phyloP scores from a whole-genome alignment of 2,797 vertebrate species.

The Meda fulgida region DNA sequence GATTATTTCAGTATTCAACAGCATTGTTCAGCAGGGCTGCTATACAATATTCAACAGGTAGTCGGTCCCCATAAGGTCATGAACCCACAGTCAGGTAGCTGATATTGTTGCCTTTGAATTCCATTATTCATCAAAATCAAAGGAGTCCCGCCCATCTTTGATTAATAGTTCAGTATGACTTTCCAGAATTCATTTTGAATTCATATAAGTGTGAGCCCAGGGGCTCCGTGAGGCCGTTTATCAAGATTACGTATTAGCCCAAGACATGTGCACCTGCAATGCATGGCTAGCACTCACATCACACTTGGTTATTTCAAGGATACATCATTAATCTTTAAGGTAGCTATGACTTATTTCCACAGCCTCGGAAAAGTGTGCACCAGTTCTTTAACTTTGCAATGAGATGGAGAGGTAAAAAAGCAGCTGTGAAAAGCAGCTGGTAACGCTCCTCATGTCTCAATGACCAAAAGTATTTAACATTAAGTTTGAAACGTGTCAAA shows the following conservation, averaged over 20 bases:
- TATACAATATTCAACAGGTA: constrained; percentile 34
- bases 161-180: constrained; percentile 49
- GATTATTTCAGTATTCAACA: constrained; percentile 14
- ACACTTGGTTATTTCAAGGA: constrained; percentile 42
- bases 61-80: neutral
- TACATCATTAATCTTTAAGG: constrained; percentile 56
- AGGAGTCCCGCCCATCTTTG: constrained; percentile 14
- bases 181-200: constrained; percentile 39
- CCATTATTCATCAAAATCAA: constrained; percentile 17
- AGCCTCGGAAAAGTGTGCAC: constrained; percentile 2
- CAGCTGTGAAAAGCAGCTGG: neutral
- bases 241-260: constrained; percentile 45
- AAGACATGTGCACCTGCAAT: constrained; percentile 46
- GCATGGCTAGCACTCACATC: constrained; percentile 34
- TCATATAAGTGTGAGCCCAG: constrained; percentile 41
- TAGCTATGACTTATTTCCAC: constrained; percentile 11
- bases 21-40: constrained; percentile 9
- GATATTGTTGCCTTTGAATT: constrained; percentile 25
- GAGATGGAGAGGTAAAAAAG: neutral
- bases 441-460: neutral
- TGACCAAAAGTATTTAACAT: neutral
- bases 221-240: constrained; percentile 38
- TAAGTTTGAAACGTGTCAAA: neutral
- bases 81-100: neutral
- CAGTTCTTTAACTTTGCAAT: constrained; percentile 2